Percentiles rank a stretch among this genome's conserved stretches.
Conservation (phyloP, 2,888 invertebrate species). For the Drosophila basisetae region DNA sequence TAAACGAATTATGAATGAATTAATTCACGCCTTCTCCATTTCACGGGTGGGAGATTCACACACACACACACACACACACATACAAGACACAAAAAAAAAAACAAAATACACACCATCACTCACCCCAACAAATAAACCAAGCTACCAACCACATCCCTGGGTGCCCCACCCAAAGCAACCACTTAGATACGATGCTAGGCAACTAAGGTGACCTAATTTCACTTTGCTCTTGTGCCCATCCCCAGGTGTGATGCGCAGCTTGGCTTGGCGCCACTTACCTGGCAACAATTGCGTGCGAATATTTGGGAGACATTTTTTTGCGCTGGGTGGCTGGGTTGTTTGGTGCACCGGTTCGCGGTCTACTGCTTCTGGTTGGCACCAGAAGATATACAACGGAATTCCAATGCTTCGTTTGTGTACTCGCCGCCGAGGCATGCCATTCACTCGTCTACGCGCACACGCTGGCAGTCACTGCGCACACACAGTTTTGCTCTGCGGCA, state of each 20-base stretch:
- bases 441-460: slow-evolving; percentile 30
- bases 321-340: slow-evolving; percentile 18
- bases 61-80: neutral
- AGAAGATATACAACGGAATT: slow-evolving; percentile 48
- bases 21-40: slow-evolving; percentile 37
- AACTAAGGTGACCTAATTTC: slow-evolving; percentile 32
- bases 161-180: slow-evolving; percentile 13
- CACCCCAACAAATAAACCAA: neutral
- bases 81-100: neutral
- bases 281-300: slow-evolving; percentile 93
- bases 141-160: neutral
- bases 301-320: slow-evolving; percentile 87
- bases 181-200: neutral
- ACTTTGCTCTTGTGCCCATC: slow-evolving; percentile 14
- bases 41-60: neutral
- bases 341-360: slow-evolving; percentile 35
- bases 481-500: neutral
- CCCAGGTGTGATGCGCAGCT: slow-evolving; percentile 34
- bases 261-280: slow-evolving; percentile 76
- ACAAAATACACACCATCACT: neutral
- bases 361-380: slow-evolving; percentile 38
- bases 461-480: slow-evolving; percentile 27
- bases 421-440: slow-evolving; percentile 32
- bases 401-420: slow-evolving; percentile 49
- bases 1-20: slow-evolving; percentile 32